Conservation (phyloP, 2,113 vertebrate genomes). For the Junco hyemalis region DNA sequence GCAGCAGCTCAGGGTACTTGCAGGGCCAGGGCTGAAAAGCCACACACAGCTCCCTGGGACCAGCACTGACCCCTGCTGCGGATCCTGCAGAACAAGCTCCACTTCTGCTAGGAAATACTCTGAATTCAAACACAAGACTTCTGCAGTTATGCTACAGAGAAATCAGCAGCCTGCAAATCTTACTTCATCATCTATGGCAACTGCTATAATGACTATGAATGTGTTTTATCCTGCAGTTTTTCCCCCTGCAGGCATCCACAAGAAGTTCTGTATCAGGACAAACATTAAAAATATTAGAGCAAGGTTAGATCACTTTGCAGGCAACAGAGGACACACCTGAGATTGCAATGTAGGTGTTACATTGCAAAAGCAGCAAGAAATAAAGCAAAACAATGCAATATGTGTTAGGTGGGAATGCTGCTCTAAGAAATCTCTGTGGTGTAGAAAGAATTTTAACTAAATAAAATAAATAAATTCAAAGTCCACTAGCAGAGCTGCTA, state of each 20-base stretch:
- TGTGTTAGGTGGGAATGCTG: not conserved
- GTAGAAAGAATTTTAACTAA: not conserved
- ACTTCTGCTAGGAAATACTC: not conserved
- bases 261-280: not conserved
- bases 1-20: not conserved
- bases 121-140: not conserved
- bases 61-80: not conserved
- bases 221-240: slow-evolving; percentile 3
- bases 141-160: not conserved
- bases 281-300: slow-evolving; percentile 26
- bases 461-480: slow-evolving; percentile 16
- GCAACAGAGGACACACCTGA: slow-evolving; percentile 8
- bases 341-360: not conserved
- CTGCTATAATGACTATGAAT: not conserved
- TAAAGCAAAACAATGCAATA: not conserved
- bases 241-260: not conserved
- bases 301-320: not conserved
- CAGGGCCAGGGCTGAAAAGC: not conserved
- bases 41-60: not conserved
- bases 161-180: not conserved
- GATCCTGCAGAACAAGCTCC: not conserved
- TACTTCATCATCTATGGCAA: not conserved
- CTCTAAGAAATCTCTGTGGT: not conserved
- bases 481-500: not conserved
- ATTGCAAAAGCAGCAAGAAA: not conserved